Evolutionary conservation across 1,140 invertebrate genomes (phyloP).

Genomic region (Spodoptera frugiperda): DNA sequence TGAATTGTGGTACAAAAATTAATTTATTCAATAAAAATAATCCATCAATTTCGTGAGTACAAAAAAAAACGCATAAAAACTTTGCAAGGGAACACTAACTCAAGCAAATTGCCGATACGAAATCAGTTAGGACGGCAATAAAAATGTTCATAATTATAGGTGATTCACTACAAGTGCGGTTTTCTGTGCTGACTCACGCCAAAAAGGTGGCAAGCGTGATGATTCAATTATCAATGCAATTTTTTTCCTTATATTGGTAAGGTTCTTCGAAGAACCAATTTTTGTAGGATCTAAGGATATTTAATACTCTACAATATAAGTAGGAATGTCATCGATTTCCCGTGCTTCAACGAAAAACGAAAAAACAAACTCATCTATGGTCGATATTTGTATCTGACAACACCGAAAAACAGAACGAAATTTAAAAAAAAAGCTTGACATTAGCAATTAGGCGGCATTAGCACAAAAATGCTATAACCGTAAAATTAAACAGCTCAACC

Average conservation of each 20-base stretch:
- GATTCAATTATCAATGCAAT: constrained; percentile 43
- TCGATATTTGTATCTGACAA: too few relatives aligned
- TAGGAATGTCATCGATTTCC: too few relatives aligned
- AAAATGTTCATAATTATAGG: constrained; percentile 34
- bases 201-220: constrained; percentile 21
- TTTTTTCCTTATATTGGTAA: constrained; percentile 28
- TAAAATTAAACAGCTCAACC: constrained; percentile 30
- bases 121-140: constrained; percentile 42
- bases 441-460: neutral
- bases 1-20: too few relatives aligned
- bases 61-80: neutral
- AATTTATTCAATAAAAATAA: too few relatives aligned
- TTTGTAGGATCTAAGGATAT: too few relatives aligned
- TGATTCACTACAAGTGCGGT: constrained; percentile 41
- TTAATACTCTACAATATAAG: too few relatives aligned
- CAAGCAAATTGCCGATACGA: constrained; percentile 23
- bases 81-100: neutral
- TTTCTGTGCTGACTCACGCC: constrained; percentile 27
- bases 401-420: neutral
- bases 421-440: neutral
- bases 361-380: too few relatives aligned
- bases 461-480: neutral
- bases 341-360: too few relatives aligned
- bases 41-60: neutral
- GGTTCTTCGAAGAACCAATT: neutral